Conservation (phyloP, 2,888 invertebrate genomes). For the Baronia brevicornis region DNA sequence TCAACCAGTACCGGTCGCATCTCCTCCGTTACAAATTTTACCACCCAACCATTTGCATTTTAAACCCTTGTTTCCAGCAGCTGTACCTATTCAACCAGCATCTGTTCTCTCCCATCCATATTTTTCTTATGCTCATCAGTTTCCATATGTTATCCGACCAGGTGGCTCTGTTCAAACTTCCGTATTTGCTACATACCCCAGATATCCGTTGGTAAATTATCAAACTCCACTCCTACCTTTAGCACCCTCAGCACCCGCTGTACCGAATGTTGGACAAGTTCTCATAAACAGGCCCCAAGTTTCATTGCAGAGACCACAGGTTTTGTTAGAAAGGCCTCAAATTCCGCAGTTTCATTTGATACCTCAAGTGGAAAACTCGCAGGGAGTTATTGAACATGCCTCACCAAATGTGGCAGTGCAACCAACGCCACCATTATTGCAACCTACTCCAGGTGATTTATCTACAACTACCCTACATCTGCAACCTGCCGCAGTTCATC, state of each 20-base stretch:
- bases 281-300: slow-evolving; percentile 40
- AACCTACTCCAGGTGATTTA: slow-evolving; percentile 24
- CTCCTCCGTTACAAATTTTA: slow-evolving; percentile 35
- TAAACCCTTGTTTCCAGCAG: slow-evolving; percentile 37
- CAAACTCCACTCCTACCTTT: slow-evolving; percentile 38
- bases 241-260: slow-evolving; percentile 19
- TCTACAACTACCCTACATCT: slow-evolving; percentile 27
- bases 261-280: slow-evolving; percentile 23
- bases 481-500: slow-evolving; percentile 27
- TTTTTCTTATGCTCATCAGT: slow-evolving; percentile 35
- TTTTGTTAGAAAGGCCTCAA: slow-evolving; percentile 43
- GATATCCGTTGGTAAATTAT: slow-evolving; percentile 54
- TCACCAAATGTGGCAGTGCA: slow-evolving; percentile 29
- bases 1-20: slow-evolving; percentile 29
- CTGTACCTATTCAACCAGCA: slow-evolving; percentile 36
- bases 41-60: slow-evolving; percentile 38
- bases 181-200: slow-evolving; percentile 60
- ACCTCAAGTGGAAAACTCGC: slow-evolving; percentile 28
- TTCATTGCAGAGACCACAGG: slow-evolving; percentile 28
- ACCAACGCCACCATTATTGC: slow-evolving; percentile 23
- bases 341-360: slow-evolving; percentile 37
- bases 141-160: slow-evolving; percentile 55
- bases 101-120: slow-evolving; percentile 27
- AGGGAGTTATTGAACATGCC: slow-evolving; percentile 36
- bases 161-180: slow-evolving; percentile 65